Evolutionary conservation across 2,797 vertebrate species (phyloP), one percentile per base, ranked within the genome.

Genomic region (Bucorvus abyssinicus): DNA sequence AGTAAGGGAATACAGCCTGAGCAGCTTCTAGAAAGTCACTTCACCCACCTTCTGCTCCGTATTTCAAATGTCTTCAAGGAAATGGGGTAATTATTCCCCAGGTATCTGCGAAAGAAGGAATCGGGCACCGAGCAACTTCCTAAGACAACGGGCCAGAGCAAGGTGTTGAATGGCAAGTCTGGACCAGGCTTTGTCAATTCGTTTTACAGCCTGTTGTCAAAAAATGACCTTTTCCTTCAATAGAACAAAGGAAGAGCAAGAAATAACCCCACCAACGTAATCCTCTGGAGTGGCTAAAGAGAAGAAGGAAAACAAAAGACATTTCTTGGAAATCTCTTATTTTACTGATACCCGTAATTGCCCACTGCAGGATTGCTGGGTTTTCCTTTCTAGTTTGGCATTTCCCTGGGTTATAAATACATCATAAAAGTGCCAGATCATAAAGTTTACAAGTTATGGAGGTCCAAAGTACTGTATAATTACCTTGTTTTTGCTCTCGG

Each of bases 331-430:
- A 97, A 87, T 81, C 71, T 52, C 75, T 73, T 40, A 1, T 82
- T 84, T 92, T 86, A 36, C 67, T 84, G 84, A 61, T 89, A 49
- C 40, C 84, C 27, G 0, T 83, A 92, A 95, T 85, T 88, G 60
- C 52, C 75, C 36, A 2, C 26, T 67, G 77, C 11, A 38, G 88
- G 83, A 83, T 64, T 42, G 44, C 57, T 76, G 79, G 40, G 45
- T 32, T 89, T 95, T 85, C 80, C 90, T 89, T 80, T 84, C 90
- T 15, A 53, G 84, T 59, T 59, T 63, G 88, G 80, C 70, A 30
- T 94, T 93, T 94, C 59, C 50, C 52, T 71, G 68, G 49, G 65
- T 91, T 92, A 87, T 80, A 95, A 95, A 96, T 92, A 91, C 24
- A 0, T 91, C 60, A 71, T 68, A 61, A 81, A 94, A 87, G 57